Evolutionary conservation across 2,113 vertebrate species (phyloP).

Genomic region (Myrmecophaga tridactyla): DNA sequence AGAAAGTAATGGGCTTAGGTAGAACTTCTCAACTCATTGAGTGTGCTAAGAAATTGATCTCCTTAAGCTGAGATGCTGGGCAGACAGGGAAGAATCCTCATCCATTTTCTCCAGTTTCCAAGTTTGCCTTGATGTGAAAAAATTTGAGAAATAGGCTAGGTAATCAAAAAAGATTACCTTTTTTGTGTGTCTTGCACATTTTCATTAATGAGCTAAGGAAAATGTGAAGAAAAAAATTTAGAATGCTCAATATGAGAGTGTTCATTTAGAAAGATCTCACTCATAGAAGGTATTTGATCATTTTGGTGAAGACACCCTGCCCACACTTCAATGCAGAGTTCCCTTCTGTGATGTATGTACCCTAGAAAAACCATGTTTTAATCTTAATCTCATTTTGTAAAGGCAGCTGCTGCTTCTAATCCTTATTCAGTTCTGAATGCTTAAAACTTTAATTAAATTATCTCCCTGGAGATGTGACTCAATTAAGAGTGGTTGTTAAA

Average conservation of each 20-base stretch:
- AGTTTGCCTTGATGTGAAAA: not conserved
- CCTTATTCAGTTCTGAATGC: too few species aligned
- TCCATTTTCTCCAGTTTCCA: not conserved
- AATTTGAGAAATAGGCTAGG: not conserved
- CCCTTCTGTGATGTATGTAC: too few species aligned
- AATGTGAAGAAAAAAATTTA: not conserved
- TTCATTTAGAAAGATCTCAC: not conserved
- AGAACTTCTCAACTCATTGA: not conserved
- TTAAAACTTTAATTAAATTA: too few species aligned
- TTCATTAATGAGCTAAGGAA: not conserved
- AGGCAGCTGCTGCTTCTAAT: too few species aligned
- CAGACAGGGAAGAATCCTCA: not conserved
- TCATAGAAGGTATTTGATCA: not conserved
- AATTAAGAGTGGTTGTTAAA: too few species aligned
- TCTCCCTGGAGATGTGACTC: too few species aligned
- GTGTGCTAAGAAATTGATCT: not conserved
- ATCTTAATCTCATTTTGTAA: too few species aligned
- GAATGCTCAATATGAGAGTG: not conserved
- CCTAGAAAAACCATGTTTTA: too few species aligned
- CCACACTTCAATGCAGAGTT: not conserved
- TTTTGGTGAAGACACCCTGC: not conserved
- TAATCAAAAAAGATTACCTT: not conserved
- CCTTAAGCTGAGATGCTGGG: not conserved
- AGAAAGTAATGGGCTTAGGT: not conserved
- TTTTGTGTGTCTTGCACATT: not conserved